phyloP scores from a whole-genome alignment of 2,113 vertebrate species.

The Motacilla tschutschensis region DNA sequence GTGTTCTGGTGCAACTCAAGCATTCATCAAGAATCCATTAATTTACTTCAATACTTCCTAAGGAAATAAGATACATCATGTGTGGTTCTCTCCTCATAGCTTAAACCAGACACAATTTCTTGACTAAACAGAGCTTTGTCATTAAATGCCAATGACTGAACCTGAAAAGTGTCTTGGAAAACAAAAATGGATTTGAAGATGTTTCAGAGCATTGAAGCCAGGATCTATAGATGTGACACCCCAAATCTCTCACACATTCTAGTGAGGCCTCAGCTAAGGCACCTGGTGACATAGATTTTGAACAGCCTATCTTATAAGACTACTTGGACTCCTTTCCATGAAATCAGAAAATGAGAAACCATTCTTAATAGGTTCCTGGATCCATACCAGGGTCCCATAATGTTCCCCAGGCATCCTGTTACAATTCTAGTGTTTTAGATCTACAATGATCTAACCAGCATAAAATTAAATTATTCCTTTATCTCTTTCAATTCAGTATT shows the following conservation, averaged over 20 bases:
- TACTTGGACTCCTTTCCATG: neutral
- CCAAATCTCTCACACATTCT: neutral
- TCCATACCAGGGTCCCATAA: neutral
- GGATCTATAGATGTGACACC: neutral
- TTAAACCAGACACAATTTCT: neutral
- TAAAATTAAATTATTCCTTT: neutral
- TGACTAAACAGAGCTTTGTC: neutral
- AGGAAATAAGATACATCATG: neutral
- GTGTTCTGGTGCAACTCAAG: neutral
- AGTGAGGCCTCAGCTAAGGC: neutral
- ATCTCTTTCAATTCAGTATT: neutral
- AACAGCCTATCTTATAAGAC: neutral
- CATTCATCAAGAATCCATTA: neutral
- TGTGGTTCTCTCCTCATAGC: neutral
- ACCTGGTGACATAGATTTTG: neutral
- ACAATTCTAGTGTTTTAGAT: neutral
- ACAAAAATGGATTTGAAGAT: neutral
- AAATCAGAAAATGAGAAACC: neutral
- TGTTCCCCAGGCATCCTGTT: neutral
- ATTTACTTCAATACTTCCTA: neutral
- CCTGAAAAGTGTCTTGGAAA: neutral
- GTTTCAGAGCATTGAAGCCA: neutral
- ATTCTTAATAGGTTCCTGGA: neutral
- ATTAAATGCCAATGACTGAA: neutral
- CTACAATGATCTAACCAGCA: neutral